Evolutionary conservation across 2,888 invertebrate species (phyloP).

Genomic region (Scaptomyza reducta): DNA sequence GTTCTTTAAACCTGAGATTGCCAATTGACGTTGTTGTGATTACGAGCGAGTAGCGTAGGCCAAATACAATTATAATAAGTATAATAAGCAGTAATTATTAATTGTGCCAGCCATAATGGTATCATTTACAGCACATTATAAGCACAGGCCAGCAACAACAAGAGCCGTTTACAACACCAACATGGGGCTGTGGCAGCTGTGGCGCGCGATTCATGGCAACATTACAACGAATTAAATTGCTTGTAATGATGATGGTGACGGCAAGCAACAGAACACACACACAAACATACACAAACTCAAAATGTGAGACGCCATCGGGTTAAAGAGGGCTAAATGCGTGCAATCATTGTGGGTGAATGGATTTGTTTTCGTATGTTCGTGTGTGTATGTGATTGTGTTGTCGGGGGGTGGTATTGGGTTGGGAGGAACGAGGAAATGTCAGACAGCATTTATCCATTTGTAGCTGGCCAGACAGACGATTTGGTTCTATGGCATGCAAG

Average conservation of each 20-base stretch:
- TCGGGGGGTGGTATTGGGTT: constrained; percentile 1
- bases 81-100: constrained; percentile 52
- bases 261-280: constrained; percentile 18
- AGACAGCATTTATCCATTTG: constrained; percentile 80
- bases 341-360: constrained; percentile 67
- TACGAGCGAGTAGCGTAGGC: neutral
- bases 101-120: constrained; percentile 72
- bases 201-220: constrained; percentile 65
- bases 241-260: constrained; percentile 76
- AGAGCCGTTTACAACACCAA: constrained; percentile 32
- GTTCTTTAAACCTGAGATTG: constrained; percentile 21
- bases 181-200: constrained; percentile 37
- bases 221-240: constrained; percentile 81
- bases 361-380: constrained; percentile 8
- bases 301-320: constrained; percentile 49
- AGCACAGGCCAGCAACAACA: constrained; percentile 30
- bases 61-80: constrained; percentile 28
- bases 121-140: constrained; percentile 76
- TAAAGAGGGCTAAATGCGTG: constrained; percentile 75
- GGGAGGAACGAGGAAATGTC: constrained; percentile 58
- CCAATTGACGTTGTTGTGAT: constrained; percentile 13
- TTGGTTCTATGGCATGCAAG: constrained; percentile 31
- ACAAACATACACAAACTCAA: constrained; percentile 16
- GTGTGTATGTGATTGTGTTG: constrained; percentile 8
- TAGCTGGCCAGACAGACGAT: constrained; percentile 45